phyloP scores from a whole-genome alignment of 2,797 vertebrate species.

The Amblyopsis hoosieri region DNA sequence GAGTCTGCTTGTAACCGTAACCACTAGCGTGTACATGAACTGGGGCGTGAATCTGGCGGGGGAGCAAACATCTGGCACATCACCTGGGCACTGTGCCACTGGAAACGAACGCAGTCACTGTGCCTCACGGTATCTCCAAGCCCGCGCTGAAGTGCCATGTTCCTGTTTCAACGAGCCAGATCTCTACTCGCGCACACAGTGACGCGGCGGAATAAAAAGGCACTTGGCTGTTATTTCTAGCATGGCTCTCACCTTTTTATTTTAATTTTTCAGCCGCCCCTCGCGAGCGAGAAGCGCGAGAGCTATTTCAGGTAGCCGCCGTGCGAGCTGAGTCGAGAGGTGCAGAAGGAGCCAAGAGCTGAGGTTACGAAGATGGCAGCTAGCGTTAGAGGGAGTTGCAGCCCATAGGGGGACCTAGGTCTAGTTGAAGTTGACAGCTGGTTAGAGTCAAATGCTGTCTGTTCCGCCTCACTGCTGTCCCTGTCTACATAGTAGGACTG shows the following conservation, averaged over 20 bases:
- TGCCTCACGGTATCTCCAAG: too few species aligned
- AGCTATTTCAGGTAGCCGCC: slow-evolving; percentile 64
- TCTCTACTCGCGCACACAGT: not conserved
- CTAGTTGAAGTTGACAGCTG: slow-evolving; percentile 58
- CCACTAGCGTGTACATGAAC: too few species aligned
- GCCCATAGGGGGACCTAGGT: slow-evolving; percentile 33
- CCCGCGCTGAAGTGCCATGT: too few species aligned
- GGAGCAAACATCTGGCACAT: too few species aligned
- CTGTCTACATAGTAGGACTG: slow-evolving; percentile 39
- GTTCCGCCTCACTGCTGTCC: slow-evolving; percentile 40
- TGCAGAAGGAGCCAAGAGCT: slow-evolving; percentile 8
- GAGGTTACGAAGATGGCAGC: slow-evolving; percentile 42
- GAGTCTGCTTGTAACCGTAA: too few species aligned
- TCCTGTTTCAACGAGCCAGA: too few species aligned
- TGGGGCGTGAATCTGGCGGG: too few species aligned
- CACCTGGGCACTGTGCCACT: too few species aligned
- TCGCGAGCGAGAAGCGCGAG: slow-evolving; percentile 34
- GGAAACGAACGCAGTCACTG: too few species aligned
- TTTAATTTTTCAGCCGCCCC: slow-evolving; percentile 61
- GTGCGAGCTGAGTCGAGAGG: slow-evolving; percentile 38
- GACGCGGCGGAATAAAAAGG: slow-evolving; percentile 23
- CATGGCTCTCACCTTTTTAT: slow-evolving; percentile 56
- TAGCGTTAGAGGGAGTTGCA: not conserved
- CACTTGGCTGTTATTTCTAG: slow-evolving; percentile 54
- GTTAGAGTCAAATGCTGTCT: slow-evolving; percentile 51